Evolutionary conservation across 2,797 vertebrate species (phyloP), one percentile per base, ranked within the genome.

Genomic region (Sebastes miniatus): DNA sequence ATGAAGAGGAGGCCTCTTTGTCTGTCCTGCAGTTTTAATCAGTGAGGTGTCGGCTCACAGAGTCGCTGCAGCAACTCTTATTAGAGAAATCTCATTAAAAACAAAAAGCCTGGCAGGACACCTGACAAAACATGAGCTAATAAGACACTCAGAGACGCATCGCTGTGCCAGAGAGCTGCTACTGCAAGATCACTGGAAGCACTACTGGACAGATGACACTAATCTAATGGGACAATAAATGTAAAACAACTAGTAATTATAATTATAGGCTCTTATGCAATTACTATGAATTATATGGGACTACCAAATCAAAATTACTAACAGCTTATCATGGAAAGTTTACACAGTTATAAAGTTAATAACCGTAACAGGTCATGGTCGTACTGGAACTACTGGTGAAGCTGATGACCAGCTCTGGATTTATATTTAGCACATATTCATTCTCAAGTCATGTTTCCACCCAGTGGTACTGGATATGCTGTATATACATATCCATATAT

Each of bases 21-120:
- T 84, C 75, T 79, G 27, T 64, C 68, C 69, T 59, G 59, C 61
- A 87, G 73, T 69, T 83, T 91, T 86, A 87, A 89, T 92, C 83
- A 91, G 61, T 63, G 16, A 77, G 61, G 69, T 87, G 58, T 76
- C 84, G 58, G 70, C 83, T 79, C 62, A 80, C 76, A 78, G 68
- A 77, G 39, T 57, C 66, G 76, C 56, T 64, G 66, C 47, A 57
- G 22, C 18, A 69, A 68, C 59, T 83, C 77, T 77, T 57, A 83
- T 88, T 83, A 83, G 52, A 32, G 32, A 78, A 82, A 74, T 68
- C 32, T 75, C 65, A 81, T 84, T 86, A 80, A 80, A 86, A 67
- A 34, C 72, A 76, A 68, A 62, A 68, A 25, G 20, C 61, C 65
- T 61, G 31, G 14, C 71, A 73, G 66, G 69, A 59, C 22, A 69